Base-by-base conservation (phyloP, 2,797 vertebrate genomes). In the Peromyscus melanophrys region DNA sequence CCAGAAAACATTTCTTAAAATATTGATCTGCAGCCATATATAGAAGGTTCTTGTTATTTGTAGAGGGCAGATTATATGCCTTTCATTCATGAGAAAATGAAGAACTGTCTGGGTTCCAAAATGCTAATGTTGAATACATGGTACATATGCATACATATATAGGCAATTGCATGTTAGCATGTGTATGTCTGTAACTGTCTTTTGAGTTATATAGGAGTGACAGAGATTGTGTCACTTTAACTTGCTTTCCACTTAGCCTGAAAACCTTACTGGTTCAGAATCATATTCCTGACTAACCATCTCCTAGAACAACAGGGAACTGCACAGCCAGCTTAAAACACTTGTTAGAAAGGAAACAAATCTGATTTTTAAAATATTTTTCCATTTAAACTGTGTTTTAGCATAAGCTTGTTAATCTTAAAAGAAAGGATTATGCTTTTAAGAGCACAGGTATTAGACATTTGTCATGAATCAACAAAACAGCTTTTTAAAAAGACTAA, bases 301-400 rank as follows among this genome's bases (percentile, higher is more conserved):
- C 97, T 98, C 90, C 96, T 97, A 98, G 95, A 95, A 97, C 85
- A 97, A 82, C 96, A 91, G 69, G 96, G 97, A 98, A 96, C 92
- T 97, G 95, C 96, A 94, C 94, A 98, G 95, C 92, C 96, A 98
- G 97, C 95, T 98, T 96, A 97, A 96, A 96, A 91, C 55, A 94
- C 92, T 95, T 95, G 46, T 49, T 92, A 94, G 90, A 80, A 67
- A 91, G 55, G 78, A 95, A 96, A 97, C 97, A 97, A 93, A 94
- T 88, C 84, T 94, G 80, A 92, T 95, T 95, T 96, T 97, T n/a
- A n/a, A 90, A 96, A 88, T 86, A 75, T 27, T 69, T 87, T 94
- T 97, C 94, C 92, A 95, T 96, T 96, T 94, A 90, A 94, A 81
- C 61, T 92, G n/a, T 82, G 55, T 95, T 96, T 92, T 97, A 97